Conservation (phyloP, 2,797 vertebrate species). For the Leptodactylus fallax region DNA sequence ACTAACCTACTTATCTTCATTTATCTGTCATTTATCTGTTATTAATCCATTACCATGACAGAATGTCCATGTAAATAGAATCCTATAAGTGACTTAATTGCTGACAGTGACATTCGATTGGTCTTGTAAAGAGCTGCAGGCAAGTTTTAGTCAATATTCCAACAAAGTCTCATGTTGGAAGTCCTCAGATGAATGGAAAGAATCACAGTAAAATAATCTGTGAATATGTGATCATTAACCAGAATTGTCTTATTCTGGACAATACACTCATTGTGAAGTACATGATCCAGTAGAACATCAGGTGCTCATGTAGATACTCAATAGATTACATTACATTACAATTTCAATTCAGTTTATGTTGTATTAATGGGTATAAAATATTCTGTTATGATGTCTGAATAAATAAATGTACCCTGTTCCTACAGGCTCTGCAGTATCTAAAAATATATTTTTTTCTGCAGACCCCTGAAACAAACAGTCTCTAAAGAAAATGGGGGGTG, state of each 20-base stretch:
- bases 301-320: neutral
- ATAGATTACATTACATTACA: too few species aligned
- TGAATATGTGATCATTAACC: neutral
- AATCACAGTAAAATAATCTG: neutral
- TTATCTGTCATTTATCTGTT: neutral
- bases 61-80: neutral
- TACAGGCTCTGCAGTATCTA: neutral
- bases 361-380: neutral
- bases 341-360: neutral
- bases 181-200: neutral
- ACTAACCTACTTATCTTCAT: neutral
- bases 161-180: neutral
- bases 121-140: neutral
- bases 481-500: neutral
- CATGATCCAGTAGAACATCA: neutral
- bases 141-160: neutral
- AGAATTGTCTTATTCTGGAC: neutral
- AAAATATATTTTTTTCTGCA: neutral
- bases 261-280: neutral
- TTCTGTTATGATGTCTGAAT: neutral
- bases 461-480: neutral
- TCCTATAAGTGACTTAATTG: constrained; percentile 11
- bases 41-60: constrained; percentile 30
- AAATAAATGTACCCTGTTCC: neutral
- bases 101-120: neutral